Evolutionary conservation across 2,797 vertebrate species (phyloP).

Genomic region (Siniperca undulata): DNA sequence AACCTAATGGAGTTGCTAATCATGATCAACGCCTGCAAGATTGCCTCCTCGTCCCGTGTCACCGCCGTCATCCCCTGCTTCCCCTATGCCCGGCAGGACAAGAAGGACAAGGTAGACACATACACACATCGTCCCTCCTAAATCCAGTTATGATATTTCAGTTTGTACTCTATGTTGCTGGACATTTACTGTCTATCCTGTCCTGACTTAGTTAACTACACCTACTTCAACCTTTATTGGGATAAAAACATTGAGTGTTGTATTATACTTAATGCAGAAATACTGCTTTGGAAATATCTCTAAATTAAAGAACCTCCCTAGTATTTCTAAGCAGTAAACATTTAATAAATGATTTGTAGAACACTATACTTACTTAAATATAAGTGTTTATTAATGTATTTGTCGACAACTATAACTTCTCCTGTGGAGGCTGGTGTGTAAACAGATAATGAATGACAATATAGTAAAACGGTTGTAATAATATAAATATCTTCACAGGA

Average conservation of each 20-base stretch:
- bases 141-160: neutral
- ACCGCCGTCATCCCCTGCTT: conserved; percentile 97
- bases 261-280: neutral
- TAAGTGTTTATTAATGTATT: neutral
- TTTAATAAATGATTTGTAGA: neutral
- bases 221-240: neutral
- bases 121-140: neutral
- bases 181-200: neutral
- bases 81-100: conserved; percentile 95
- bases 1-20: conserved; percentile 97
- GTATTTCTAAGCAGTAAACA: neutral
- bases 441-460: too few relatives aligned
- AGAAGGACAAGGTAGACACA: conserved; percentile 93
- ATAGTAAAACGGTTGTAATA: neutral
- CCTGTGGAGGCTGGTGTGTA: too few relatives aligned
- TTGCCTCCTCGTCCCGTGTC: conserved; percentile 93
- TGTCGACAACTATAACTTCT: neutral
- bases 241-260: neutral
- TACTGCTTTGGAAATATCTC: neutral
- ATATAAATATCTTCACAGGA: neutral
- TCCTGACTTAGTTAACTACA: too few relatives aligned
- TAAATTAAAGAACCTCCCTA: neutral
- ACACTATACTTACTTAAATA: neutral
- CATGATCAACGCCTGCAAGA: conserved; percentile 98
- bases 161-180: neutral